These are phyloP conservation scores for Ammospiza caudacuta DNA, from an alignment of 2,113 vertebrate species.

Conservation along the genomic window DNA sequence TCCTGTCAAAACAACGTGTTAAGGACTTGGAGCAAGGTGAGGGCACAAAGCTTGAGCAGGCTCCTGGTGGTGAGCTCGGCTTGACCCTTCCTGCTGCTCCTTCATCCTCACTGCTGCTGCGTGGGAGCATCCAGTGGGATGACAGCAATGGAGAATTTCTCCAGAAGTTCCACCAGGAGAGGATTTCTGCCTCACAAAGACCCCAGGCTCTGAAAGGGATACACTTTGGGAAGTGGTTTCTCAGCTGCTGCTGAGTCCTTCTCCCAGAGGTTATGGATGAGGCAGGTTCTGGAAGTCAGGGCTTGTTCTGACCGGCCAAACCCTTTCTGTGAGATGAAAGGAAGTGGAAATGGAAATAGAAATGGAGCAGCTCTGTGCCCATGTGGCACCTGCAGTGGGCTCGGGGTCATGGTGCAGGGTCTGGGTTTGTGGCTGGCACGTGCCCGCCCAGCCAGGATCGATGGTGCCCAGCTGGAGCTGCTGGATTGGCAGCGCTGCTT, in stretches of 20 bases:
- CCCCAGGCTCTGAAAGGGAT: not conserved
- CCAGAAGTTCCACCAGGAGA: not conserved
- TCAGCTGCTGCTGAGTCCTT: not conserved
- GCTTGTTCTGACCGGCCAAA: not conserved
- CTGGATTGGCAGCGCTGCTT: not conserved
- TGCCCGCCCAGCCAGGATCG: not conserved
- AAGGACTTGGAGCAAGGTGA: not conserved
- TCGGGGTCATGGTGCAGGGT: fast-evolving
- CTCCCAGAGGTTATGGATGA: too few species aligned
- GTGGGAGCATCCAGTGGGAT: not conserved
- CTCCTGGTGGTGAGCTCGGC: not conserved
- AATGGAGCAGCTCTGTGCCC: fast-evolving
- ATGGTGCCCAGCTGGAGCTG: not conserved
- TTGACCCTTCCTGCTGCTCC: not conserved
- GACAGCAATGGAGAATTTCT: not conserved
- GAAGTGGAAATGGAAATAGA: fast-evolving
- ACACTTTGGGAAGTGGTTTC: not conserved
- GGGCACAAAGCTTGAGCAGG: not conserved
- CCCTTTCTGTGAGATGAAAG: fast-evolving
- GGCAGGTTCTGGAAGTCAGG: not conserved
- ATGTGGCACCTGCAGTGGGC: fast-evolving
- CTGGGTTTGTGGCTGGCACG: not conserved
- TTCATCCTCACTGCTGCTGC: not conserved
- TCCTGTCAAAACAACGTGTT: not conserved
- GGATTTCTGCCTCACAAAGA: not conserved